phyloP scores from a whole-genome alignment of 2,888 invertebrate genomes.

The Gastracanthus pulcherrimus region DNA sequence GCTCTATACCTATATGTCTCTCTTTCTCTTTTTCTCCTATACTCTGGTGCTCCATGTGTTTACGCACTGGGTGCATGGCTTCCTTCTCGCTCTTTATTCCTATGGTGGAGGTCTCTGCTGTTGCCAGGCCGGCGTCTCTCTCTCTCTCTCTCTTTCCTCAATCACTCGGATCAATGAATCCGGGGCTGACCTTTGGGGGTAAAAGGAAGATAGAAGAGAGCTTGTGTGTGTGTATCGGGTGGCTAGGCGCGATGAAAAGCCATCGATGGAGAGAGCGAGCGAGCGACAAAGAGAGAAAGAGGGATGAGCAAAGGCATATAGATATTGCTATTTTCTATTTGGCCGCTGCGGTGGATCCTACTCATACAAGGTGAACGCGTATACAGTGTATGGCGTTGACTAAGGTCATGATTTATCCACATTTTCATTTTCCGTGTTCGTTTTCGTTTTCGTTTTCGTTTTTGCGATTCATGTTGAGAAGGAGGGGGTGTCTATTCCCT shows the following conservation, averaged over 20 bases:
- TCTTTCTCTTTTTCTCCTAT: background rate
- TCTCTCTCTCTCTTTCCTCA: slow-evolving; percentile 1
- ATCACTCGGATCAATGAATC: slow-evolving; percentile 52
- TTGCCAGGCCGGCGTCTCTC: background rate
- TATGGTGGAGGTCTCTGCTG: background rate
- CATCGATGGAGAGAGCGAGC: background rate
- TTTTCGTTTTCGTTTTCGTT: background rate
- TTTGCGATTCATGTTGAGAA: slow-evolving; percentile 23
- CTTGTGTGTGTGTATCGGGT: background rate
- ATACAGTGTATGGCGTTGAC: too few species aligned
- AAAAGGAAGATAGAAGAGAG: background rate
- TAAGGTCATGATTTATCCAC: background rate
- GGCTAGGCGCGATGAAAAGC: slow-evolving; percentile 27
- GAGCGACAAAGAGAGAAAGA: background rate
- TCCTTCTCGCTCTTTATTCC: background rate
- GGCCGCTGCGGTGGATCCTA: background rate
- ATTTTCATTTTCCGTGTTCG: background rate
- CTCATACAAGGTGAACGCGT: too few species aligned
- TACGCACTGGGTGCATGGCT: background rate
- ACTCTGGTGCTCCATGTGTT: background rate
- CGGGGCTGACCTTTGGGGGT: slow-evolving; percentile 35
- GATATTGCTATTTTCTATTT: background rate
- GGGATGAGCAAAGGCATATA: slow-evolving; percentile 4
- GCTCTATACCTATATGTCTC: background rate
- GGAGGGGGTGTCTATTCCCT: too few species aligned